These are phyloP conservation scores for Salmo trutta DNA, from an alignment of 2,797 vertebrate genomes.

Conservation along the genomic window DNA sequence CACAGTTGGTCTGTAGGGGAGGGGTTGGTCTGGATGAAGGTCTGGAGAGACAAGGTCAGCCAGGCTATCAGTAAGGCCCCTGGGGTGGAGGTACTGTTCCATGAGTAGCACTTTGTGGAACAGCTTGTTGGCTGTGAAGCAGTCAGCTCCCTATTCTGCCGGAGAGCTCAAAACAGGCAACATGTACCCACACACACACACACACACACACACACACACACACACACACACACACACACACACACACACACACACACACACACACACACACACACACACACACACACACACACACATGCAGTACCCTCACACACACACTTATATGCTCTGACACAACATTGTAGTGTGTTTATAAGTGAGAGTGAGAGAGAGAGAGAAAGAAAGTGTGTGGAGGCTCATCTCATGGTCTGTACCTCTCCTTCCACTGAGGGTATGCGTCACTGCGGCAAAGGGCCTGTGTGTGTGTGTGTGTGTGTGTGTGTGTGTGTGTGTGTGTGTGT, in stretches of 20 bases:
- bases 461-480: constrained; percentile 15
- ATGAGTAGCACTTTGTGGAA: neutral
- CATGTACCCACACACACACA: constrained; percentile 20
- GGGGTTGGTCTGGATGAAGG: neutral
- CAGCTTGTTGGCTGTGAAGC: neutral
- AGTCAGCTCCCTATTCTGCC: neutral
- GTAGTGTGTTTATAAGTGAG: constrained; percentile 15
- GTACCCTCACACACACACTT: constrained; percentile 9
- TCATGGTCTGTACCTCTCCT: constrained; percentile 36
- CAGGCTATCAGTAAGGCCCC: neutral
- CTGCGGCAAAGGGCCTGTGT: constrained; percentile 47
- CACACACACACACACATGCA: constrained; percentile 17
- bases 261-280: constrained; percentile 11
- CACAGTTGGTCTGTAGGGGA: neutral
- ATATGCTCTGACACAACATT: constrained; percentile 13
- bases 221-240: constrained; percentile 13
- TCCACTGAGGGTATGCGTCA: constrained; percentile 50
- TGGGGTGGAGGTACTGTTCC: constrained; percentile 14
- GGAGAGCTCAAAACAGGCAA: neutral
- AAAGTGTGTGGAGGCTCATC: constrained; percentile 25
- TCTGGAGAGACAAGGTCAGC: constrained; percentile 17
- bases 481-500: constrained; percentile 1
- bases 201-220: constrained; percentile 12
- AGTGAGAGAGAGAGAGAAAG: neutral
- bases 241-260: constrained; percentile 13